Conservation (phyloP, 2,797 vertebrate species). For the Halcyon leucocephala region DNA sequence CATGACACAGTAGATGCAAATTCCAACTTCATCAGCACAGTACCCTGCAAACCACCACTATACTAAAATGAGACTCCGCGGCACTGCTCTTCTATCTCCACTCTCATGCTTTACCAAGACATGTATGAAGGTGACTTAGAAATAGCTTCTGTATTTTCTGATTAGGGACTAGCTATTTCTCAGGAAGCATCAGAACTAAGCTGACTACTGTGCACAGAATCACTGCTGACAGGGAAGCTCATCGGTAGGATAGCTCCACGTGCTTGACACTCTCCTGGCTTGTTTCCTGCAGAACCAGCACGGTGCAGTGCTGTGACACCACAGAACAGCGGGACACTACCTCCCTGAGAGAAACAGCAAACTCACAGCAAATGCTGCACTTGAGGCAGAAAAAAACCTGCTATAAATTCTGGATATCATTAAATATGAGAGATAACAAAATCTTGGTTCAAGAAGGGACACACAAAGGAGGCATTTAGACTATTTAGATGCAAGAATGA, state of each 20-base stretch:
- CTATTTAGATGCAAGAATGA: neutral
- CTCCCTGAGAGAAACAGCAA: neutral
- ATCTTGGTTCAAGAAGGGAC: neutral
- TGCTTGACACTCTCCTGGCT: neutral
- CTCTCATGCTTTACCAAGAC: neutral
- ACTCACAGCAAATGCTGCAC: neutral
- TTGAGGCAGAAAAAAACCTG: neutral
- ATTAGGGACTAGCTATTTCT: neutral
- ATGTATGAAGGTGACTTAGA: neutral
- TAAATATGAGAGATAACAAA: neutral
- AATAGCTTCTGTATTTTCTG: neutral
- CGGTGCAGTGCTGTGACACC: neutral
- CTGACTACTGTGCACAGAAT: neutral
- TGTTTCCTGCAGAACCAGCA: neutral
- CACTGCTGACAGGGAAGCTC: neutral
- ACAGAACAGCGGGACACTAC: rapidly evolving
- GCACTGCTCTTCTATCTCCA: neutral
- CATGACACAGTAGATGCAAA: neutral
- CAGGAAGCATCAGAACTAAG: neutral
- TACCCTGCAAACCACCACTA: neutral
- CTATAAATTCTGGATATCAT: neutral
- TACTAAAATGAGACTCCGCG: neutral
- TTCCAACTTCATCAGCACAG: neutral
- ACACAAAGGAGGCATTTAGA: neutral
- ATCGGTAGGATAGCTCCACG: neutral